Base-by-base conservation (phyloP, 2,113 vertebrate genomes). In the Panthera leo region DNA sequence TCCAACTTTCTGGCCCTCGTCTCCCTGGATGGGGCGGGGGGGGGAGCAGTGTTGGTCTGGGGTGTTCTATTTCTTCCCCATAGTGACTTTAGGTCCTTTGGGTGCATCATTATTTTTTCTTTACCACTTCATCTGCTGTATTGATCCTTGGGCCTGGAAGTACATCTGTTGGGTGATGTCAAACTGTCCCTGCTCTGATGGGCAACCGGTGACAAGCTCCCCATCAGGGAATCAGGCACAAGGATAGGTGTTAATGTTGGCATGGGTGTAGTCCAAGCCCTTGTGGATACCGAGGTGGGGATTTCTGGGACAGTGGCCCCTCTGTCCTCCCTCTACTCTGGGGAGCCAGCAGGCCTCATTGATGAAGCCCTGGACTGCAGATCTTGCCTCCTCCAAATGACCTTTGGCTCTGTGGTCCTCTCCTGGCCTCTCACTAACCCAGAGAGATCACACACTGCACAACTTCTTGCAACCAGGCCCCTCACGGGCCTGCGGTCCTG, bases 141-240 rank as follows among this genome's bases (percentile, higher is more conserved):
- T 4, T 42, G 76, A n/a, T 25, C 19, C 36, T 23, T 14, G 80
- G 10, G 4, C 18, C 51, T 34, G 53, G 53, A 18, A 34, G 29
- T 15, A 0, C 19, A 0, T 68, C 7, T 0, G 8, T 23, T 0
- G 19, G 29, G 3, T 21, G 18, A 6, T 7, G 27, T 5, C 27
- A 3, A 18, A 15, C 27, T 4, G 39, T 19, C 65, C 39, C n/a
- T 42, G 27, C 31, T 11, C 51, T 34, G 8, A 5, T 0, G 10
- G 55, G 48, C 65, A 68, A 36, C 3, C 5, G 12, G 21, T 16
- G 12, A 0, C 31, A 10, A 29, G 45, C 3, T 3, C 10, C 78
- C 34, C 36, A 7, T 34, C n/a, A 3, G 16, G 45, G 61, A 58
- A 3, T 7, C 36, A 51, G 27, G 21, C 9, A 16, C 82, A 71